Base-by-base conservation (phyloP, 2,113 vertebrate species). In the Colius striatus region DNA sequence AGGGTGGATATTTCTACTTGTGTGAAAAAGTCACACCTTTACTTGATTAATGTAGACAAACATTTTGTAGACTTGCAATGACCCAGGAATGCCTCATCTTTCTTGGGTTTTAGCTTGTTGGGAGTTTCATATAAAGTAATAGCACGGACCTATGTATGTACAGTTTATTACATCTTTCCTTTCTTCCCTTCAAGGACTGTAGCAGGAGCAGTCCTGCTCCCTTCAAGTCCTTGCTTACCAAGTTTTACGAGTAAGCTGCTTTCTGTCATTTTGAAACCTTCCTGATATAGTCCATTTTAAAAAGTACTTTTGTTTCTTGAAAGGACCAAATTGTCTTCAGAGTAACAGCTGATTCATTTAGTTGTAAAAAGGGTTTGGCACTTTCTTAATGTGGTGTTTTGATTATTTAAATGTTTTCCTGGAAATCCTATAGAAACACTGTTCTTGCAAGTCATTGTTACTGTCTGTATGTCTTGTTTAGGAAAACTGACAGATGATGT, bases 401-500 rank as follows among this genome's bases (percentile, higher is more conserved):
- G 16, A 23, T 77, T 57, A 66, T 25, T 87, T 67, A 75, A 29
- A 29, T 1, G 5, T 53, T 88, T 85, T 4, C 27, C 11, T 53
- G 17, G 29, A 86, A 82, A 68, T 63, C 5, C 14, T 66, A 2
- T 9, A 32, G 53, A 79, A 91, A 65, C 1, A 2, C 2, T 22
- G 5, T 61, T 86, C 16, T 76, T 89, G 25, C 11, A 76, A 70
- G 32, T 71, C 36, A 10, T 19, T 32, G 7, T 55, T 41, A 91
- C 18, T 45, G 22, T 53, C 2, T 41, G 1, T 87, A 22, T 77
- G 41, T 84, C 91, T 84, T 83, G 22, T 65, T 25, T 96, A 99
- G 99, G 99, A 79, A 97, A 99, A 90, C 93, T 98, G 94, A 99
- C 98, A 14, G 98, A 98, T 1, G 98, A 99, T 21, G 91, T 99